Conservation (phyloP, 2,113 vertebrate species). For the Hemicordylus capensis region DNA sequence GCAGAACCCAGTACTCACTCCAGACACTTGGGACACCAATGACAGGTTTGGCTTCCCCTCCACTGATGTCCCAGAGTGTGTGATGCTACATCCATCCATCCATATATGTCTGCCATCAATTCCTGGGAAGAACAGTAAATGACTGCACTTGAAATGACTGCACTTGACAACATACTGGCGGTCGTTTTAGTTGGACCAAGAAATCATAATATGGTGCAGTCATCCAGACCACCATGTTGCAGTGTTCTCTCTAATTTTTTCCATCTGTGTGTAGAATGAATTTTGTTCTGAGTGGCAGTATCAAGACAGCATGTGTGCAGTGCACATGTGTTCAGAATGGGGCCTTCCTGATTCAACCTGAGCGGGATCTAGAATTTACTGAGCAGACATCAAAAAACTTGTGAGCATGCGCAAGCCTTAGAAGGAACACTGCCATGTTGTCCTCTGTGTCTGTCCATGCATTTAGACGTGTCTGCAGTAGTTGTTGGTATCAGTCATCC, state of each 20-base stretch:
- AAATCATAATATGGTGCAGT: neutral
- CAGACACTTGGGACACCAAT: neutral
- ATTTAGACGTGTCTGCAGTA: neutral
- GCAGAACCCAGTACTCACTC: neutral
- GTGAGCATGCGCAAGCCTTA: too few relatives aligned
- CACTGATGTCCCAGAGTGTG: neutral
- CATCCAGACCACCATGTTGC: too few relatives aligned
- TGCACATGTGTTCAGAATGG: too few relatives aligned
- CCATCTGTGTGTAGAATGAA: too few relatives aligned
- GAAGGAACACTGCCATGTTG: too few relatives aligned
- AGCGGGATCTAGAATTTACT: too few relatives aligned
- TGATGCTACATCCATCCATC: neutral
- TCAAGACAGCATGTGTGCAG: too few relatives aligned
- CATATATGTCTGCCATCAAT: neutral
- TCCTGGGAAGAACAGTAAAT: neutral
- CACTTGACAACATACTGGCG: neutral
- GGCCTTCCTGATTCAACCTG: too few relatives aligned
- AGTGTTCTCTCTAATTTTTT: too few relatives aligned
- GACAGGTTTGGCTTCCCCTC: neutral
- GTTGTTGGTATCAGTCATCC: neutral
- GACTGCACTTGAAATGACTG: neutral
- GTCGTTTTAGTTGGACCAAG: neutral
- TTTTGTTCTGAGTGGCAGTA: too few relatives aligned
- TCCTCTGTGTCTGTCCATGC: too few relatives aligned
- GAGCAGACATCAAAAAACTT: too few relatives aligned